Base-by-base conservation (phyloP, 1,140 invertebrate genomes). In the Eciton burchellii region DNA sequence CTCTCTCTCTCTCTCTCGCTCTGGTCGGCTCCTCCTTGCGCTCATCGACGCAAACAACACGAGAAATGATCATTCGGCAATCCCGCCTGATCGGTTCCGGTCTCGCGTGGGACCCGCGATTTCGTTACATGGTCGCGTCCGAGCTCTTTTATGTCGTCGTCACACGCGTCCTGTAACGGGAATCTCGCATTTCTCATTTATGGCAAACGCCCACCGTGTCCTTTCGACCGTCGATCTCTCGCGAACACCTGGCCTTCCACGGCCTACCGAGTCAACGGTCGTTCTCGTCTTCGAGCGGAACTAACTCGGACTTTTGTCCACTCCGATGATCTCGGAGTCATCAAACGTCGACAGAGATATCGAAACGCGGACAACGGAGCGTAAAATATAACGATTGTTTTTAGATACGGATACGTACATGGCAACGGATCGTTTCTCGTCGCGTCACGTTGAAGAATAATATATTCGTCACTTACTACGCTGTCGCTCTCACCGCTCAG, bases 41-140 rank as follows among this genome's bases (percentile, higher is more conserved):
- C 26, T 70, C 35, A 11, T 47, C 52, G 43, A 83, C 45, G 43
- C n/a, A 49, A 73, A 45, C 56, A n/a, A 54, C 57, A 19, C 59
- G 9, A 26, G 35, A 83, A 82, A 83, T 84, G 83, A 83, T 68
- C 16, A 41, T 41, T 54, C 24, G 82, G 62, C 63, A 84, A 89
- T 85, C 62, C 74, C 41, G 81, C 43, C 21, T 85, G 84, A 90
- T 89, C n/a, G n/a, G 70, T 81, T 74, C 45, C 47, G 72, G 68
- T 90, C n/a, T n/a, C 70, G 85, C 85, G 83, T 88, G 88, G 89
- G 29, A 54, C 83, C 84, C 76, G 59, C 52, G 81, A 91, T 90
- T 91, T 90, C 68, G 88, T 89, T 90, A 88, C 54, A 63, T 56
- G 81, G 66, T 29, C 81, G n/a, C n/a, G 59, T 49, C 72, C 59